Conservation (phyloP, 1,140 invertebrate genomes). For the Whitmania pigra region DNA sequence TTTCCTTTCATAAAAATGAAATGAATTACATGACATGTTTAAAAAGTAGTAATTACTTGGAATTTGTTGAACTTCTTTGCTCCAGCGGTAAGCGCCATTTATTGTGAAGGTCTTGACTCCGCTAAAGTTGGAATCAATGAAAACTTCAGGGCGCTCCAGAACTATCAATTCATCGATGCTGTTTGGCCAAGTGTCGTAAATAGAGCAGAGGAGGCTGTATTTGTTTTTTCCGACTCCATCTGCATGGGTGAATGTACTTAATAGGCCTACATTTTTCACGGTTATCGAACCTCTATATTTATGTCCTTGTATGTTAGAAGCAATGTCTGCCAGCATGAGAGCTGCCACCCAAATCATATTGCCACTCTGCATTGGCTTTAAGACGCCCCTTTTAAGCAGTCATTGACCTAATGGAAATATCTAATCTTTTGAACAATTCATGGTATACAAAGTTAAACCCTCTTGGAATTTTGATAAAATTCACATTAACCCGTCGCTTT, state of each 20-base stretch:
- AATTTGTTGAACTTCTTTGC: slow-evolving; percentile 3
- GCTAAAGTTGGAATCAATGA: not conserved
- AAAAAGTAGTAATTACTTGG: not conserved
- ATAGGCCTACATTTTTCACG: not conserved
- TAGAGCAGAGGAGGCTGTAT: not conserved
- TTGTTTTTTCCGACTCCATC: not conserved
- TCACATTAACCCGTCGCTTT: too few relatives aligned
- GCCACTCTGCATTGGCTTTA: too few relatives aligned
- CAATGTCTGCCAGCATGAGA: not conserved
- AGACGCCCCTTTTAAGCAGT: too few relatives aligned
- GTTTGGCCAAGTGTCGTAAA: slow-evolving; percentile 7
- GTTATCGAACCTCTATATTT: not conserved
- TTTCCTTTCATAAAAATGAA: not conserved
- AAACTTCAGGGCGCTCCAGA: not conserved
- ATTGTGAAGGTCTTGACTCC: not conserved
- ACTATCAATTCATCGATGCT: not conserved
- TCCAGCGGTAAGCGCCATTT: not conserved
- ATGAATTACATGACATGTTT: not conserved
- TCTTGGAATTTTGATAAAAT: too few relatives aligned
- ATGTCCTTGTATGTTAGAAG: not conserved
- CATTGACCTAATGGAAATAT: too few relatives aligned
- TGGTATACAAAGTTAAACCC: too few relatives aligned
- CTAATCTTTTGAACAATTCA: too few relatives aligned
- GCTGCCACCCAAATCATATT: too few relatives aligned
- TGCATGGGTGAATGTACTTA: not conserved